phyloP scores from a whole-genome alignment of 2,888 invertebrate species.

The Tetrapedia diversipes region DNA sequence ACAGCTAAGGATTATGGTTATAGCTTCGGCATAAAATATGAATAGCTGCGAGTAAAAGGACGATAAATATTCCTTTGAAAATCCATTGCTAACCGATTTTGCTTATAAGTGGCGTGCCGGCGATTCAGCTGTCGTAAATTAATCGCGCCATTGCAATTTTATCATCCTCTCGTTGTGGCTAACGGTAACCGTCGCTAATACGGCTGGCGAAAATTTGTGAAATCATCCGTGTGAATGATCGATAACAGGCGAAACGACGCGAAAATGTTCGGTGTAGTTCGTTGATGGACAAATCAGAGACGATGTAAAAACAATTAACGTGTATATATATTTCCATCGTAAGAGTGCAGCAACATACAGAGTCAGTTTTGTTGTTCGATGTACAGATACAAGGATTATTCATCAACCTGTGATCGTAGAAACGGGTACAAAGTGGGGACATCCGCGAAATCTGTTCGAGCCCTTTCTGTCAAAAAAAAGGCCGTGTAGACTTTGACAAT shows the following conservation, averaged over 20 bases:
- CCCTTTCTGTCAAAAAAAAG: conserved; percentile 37
- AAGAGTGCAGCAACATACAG: conserved; percentile 68
- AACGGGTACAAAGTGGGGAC: conserved; percentile 64
- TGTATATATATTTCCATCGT: conserved; percentile 65
- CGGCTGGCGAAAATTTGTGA: no score
- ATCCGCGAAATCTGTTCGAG: conserved; percentile 42
- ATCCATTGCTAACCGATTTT: conserved; percentile 31
- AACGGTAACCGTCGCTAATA: neutral
- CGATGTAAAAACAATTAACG: conserved; percentile 60
- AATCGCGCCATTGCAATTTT: neutral
- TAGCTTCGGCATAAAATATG: conserved; percentile 30
- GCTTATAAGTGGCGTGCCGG: conserved; percentile 16
- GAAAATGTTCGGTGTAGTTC: neutral
- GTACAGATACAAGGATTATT: conserved; percentile 64
- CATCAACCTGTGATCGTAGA: conserved; percentile 54
- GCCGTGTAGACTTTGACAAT: conserved; percentile 51
- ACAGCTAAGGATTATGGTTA: conserved; percentile 43
- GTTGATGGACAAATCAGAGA: conserved; percentile 19
- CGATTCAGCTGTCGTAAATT: conserved; percentile 32
- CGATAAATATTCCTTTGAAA: conserved; percentile 26
- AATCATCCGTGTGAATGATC: no score
- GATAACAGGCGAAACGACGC: no score
- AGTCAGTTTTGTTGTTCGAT: conserved; percentile 65
- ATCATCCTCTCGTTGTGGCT: neutral
- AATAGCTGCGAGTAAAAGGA: conserved; percentile 19